These are phyloP conservation scores for Coptodon bakossiorum DNA, from an alignment of 2,113 vertebrate species.

Conservation along the genomic window DNA sequence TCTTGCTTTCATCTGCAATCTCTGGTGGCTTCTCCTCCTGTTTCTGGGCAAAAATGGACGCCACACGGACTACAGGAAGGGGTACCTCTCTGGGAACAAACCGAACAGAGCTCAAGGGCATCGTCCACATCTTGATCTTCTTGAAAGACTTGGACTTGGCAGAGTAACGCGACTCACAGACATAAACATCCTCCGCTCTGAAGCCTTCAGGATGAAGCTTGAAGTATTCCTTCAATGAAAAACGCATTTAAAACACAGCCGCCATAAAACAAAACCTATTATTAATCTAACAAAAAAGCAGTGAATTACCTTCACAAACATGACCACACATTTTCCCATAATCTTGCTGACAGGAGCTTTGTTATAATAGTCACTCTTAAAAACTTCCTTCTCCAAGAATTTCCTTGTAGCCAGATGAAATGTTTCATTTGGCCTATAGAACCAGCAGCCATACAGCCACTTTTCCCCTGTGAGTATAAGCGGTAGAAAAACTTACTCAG, in stretches of 20 bases:
- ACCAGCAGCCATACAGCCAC: conserved; percentile 98
- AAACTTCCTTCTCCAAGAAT: conserved; percentile 98
- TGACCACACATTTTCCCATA: conserved; percentile 97
- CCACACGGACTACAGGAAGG: conserved; percentile 92
- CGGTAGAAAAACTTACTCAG: not conserved
- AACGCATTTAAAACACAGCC: not conserved
- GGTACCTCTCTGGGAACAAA: conserved; percentile 88
- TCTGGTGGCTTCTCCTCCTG: conserved; percentile 83
- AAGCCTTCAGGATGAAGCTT: conserved; percentile 94
- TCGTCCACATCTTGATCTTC: conserved; percentile 98
- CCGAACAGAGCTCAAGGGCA: conserved; percentile 92
- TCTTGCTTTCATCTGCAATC: conserved; percentile 78
- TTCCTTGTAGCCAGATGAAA: conserved; percentile 97
- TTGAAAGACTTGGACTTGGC: conserved; percentile 98
- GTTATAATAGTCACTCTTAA: conserved; percentile 99
- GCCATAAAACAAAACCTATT: not conserved
- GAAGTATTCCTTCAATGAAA: conserved; percentile 86
- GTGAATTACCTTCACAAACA: conserved; percentile 95
- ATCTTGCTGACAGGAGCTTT: conserved; percentile 98
- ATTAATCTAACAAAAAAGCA: not conserved
- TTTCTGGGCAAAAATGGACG: conserved; percentile 94
- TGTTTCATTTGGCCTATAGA: conserved; percentile 97
- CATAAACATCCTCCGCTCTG: conserved; percentile 88
- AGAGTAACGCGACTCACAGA: conserved; percentile 97
- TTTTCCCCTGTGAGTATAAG: conserved; percentile 81